Evolutionary conservation across 2,888 invertebrate genomes (phyloP).

Genomic region (Andrena praecox): DNA sequence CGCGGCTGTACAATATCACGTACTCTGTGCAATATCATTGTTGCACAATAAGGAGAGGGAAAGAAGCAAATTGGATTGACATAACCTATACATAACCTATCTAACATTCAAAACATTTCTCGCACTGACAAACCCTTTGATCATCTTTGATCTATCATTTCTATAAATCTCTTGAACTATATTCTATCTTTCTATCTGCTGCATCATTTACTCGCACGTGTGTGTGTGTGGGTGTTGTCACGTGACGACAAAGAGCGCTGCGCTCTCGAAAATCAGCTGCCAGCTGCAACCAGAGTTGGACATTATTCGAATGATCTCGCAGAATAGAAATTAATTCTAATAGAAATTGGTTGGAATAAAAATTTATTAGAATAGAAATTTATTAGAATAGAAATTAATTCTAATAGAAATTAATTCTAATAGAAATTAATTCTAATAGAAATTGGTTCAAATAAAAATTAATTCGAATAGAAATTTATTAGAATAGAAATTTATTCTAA

Average conservation of each 20-base stretch:
- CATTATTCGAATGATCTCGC: too few species aligned
- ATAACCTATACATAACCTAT: conserved; percentile 42
- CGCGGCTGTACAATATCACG: not conserved
- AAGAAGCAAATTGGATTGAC: not conserved
- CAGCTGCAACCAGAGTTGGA: not conserved
- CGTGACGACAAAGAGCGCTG: not conserved
- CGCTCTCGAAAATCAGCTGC: not conserved
- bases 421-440: too few species aligned
- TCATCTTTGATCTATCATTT: too few species aligned
- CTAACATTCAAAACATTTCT: not conserved
- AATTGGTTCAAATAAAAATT: too few species aligned
- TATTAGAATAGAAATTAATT: too few species aligned
- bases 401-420: too few species aligned
- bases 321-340: too few species aligned
- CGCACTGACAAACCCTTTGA: not conserved
- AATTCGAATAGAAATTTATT: too few species aligned
- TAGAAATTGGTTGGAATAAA: too few species aligned
- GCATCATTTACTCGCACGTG: not conserved
- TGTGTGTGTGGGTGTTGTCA: not conserved
- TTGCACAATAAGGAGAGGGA: not conserved
- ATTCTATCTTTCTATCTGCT: not conserved
- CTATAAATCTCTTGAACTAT: too few species aligned
- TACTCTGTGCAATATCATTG: not conserved
- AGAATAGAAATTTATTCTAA: too few species aligned
- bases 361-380: too few species aligned